Evolutionary conservation across 2,888 invertebrate species (phyloP).

Genomic region (Caenorhabditis angaria): DNA sequence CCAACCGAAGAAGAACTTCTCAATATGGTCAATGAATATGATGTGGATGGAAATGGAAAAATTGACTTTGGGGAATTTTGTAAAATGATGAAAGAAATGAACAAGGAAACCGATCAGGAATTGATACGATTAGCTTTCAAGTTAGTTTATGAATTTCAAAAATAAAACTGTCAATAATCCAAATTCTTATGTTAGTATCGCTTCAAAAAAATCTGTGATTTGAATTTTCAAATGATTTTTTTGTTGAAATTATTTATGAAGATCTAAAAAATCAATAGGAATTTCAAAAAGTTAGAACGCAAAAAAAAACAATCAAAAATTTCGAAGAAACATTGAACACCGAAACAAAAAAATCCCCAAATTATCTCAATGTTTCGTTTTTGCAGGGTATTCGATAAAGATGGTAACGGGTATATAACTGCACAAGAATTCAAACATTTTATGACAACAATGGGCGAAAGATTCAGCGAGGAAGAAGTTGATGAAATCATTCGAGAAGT

Average conservation of each 20-base stretch:
- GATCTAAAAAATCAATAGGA: too few relatives aligned
- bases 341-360: too few relatives aligned
- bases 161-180: too few relatives aligned
- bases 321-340: too few relatives aligned
- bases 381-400: constrained; percentile 72
- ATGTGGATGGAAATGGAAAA: constrained; percentile 73
- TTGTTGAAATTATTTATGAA: too few relatives aligned
- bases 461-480: constrained; percentile 72
- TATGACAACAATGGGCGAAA: constrained; percentile 70
- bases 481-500: constrained; percentile 72
- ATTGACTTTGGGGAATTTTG: constrained; percentile 72
- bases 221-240: too few relatives aligned
- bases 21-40: constrained; percentile 64
- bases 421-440: constrained; percentile 72
- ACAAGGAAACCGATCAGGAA: constrained; percentile 73
- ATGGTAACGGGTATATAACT: constrained; percentile 72
- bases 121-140: constrained; percentile 72
- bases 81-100: constrained; percentile 73
- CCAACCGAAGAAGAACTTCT: constrained; percentile 67
- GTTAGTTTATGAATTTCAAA: constrained; percentile 40
- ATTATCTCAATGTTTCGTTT: too few relatives aligned
- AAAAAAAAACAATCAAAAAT: too few relatives aligned
- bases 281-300: too few relatives aligned
- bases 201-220: too few relatives aligned
- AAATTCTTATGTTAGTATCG: too few relatives aligned